Evolutionary conservation across 1,140 invertebrate species (phyloP), one percentile per base, ranked within the genome.

Genomic region (Rhyacophila brunnea): DNA sequence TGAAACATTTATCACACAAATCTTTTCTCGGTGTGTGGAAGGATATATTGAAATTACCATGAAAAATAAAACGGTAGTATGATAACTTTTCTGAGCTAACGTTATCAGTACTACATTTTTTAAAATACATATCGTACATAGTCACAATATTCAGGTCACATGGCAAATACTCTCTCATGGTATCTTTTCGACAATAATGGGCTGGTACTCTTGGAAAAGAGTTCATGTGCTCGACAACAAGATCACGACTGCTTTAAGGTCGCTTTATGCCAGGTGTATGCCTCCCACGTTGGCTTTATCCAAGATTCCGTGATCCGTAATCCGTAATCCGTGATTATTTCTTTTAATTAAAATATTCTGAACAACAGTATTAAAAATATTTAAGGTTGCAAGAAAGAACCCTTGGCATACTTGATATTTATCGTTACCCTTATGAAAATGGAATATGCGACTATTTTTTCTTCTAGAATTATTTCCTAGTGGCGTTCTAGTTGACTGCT

Each of bases 141-240:
- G 13, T 43, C 6, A 43, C 40, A 6, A 13, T 15, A 43, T 43
- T 43, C 6, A 43, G 40, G 40, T 43, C 40, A 13, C 40, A 43
- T 43, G 40, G 40, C 40, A 43, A 43, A 43, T 43, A 43, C 6
- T 43, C 40, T 43, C 13, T 43, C 13, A 43, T 43, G 40, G 40
- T 6, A 43, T 43, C 40, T 43, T n/a, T 43, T 43, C 40, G 40
- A 13, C 40, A 43, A 43, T 43, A 43, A 43, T 7, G 40, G 40
- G 40, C 40, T 15, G 40, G 40, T 43, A 43, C 40, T 43, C 40
- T 43, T 43, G 40, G 40, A 43, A 43, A n/a, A 43, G 40, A 43
- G 13, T 6, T 43, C 11, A 43, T 43, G 40, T 43, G 40, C 13
- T 43, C 40, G 13, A 43, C 40, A 5, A 14, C 40, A 43, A 6